Percentiles rank a stretch among this genome's conserved stretches.
These are phyloP conservation scores for Metridium senile DNA, from an alignment of 92 coral and sea anemone genomes.

Conservation along the genomic window DNA sequence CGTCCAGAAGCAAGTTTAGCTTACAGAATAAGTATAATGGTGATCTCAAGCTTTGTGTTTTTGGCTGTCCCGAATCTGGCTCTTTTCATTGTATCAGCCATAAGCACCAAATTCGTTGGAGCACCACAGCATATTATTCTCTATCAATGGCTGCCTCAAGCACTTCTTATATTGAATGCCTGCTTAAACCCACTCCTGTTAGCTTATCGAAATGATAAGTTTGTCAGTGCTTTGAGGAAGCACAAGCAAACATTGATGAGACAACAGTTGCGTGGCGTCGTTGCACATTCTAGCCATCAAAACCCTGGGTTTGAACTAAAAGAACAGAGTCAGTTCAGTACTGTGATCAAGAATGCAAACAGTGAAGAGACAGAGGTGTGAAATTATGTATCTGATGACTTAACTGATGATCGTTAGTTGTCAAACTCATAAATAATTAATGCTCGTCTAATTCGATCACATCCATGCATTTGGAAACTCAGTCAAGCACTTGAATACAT, in stretches of 20 bases:
- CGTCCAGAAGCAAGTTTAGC: conserved; percentile 58
- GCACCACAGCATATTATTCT: conserved; percentile 1
- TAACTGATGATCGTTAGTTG: too few relatives aligned
- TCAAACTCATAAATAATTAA: too few relatives aligned
- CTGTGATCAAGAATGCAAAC: not conserved
- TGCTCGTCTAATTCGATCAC: too few relatives aligned
- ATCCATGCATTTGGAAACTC: too few relatives aligned
- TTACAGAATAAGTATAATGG: conserved; percentile 49
- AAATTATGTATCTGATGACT: too few relatives aligned
- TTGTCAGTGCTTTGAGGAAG: conserved; percentile 24
- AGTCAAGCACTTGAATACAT: too few relatives aligned
- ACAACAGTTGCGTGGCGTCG: not conserved
- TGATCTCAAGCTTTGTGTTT: conserved; percentile 46
- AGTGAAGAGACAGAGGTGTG: too few relatives aligned
- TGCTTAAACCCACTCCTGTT: conserved; percentile 53
- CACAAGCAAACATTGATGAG: not conserved
- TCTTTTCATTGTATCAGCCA: not conserved
- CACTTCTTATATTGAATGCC: conserved; percentile 50
- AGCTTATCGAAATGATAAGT: conserved; percentile 60
- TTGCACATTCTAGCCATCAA: not conserved
- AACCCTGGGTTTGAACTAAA: not conserved
- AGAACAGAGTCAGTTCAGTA: not conserved
- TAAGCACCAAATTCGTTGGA: not conserved
- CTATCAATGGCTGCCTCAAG: conserved; percentile 50
- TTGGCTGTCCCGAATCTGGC: conserved; percentile 52